phyloP scores from a whole-genome alignment of 2,113 vertebrate genomes.

The Hippocampus zosterae region DNA sequence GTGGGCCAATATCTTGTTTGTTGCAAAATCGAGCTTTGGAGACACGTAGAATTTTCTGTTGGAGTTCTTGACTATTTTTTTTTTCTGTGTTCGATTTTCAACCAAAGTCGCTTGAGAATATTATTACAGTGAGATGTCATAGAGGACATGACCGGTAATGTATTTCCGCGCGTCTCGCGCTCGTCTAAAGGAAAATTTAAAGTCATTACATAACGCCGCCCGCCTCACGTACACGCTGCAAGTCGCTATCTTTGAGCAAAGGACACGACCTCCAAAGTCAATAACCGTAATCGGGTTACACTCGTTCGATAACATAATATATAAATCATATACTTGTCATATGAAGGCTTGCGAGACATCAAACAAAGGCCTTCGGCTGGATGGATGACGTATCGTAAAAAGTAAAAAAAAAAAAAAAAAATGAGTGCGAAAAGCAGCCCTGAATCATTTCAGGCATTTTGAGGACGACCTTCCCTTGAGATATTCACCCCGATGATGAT shows the following conservation, averaged over 20 bases:
- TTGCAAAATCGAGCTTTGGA: not conserved
- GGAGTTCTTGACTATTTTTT: not conserved
- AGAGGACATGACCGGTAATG: not conserved
- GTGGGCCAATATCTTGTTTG: not conserved
- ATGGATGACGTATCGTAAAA: not conserved
- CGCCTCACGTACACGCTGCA: not conserved
- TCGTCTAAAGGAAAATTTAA: not conserved
- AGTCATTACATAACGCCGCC: not conserved
- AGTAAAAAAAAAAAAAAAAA: not conserved
- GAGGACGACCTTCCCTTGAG: constrained; percentile 17
- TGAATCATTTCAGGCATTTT: constrained; percentile 22
- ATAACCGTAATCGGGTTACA: constrained; percentile 1
- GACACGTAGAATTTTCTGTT: not conserved
- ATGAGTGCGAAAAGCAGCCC: constrained; percentile 7
- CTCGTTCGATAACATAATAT: not conserved
- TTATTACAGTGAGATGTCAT: too few relatives aligned
- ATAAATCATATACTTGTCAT: not conserved
- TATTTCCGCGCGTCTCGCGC: not conserved
- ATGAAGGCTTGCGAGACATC: not conserved
- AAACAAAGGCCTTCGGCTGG: not conserved
- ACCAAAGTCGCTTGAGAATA: not conserved
- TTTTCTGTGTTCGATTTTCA: not conserved
- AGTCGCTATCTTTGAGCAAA: constrained; percentile 2
- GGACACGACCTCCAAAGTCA: not conserved
- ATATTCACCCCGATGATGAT: constrained; percentile 34